Percentiles rank a stretch among this genome's conserved stretches.
Evolutionary conservation across 2,797 vertebrate genomes (phyloP).

Genomic region (Phataginus tricuspis): DNA sequence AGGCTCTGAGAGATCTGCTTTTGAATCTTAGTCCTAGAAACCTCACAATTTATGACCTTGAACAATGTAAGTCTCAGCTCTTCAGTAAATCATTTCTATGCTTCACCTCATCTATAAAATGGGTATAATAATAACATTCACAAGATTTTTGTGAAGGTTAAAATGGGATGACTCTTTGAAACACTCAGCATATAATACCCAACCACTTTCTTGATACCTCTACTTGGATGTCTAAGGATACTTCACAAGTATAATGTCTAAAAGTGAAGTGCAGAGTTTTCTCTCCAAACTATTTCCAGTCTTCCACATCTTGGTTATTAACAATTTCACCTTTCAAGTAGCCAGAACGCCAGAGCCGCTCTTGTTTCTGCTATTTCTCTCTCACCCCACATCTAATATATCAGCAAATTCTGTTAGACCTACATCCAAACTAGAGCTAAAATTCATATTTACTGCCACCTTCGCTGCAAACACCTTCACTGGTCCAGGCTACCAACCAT

Average conservation of each 20-base stretch:
- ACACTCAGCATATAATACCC: background rate
- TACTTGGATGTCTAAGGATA: background rate
- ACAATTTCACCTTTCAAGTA: background rate
- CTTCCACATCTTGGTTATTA: background rate
- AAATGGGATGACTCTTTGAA: background rate
- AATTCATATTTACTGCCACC: background rate
- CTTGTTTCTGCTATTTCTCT: background rate
- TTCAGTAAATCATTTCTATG: background rate
- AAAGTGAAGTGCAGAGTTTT: background rate
- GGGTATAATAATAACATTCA: background rate
- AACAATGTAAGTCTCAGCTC: background rate
- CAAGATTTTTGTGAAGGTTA: background rate
- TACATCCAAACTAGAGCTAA: background rate
- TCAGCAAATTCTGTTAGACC: background rate
- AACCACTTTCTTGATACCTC: background rate
- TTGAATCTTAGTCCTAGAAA: background rate
- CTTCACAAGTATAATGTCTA: background rate
- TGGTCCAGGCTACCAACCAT: background rate
- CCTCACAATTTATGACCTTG: background rate
- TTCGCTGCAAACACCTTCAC: background rate
- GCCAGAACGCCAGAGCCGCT: background rate
- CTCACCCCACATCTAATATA: background rate
- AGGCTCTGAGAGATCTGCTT: background rate
- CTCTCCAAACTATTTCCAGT: background rate
- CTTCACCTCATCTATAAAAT: background rate